Conservation (phyloP, 2,888 invertebrate genomes). For the Pterostichus madidus region DNA sequence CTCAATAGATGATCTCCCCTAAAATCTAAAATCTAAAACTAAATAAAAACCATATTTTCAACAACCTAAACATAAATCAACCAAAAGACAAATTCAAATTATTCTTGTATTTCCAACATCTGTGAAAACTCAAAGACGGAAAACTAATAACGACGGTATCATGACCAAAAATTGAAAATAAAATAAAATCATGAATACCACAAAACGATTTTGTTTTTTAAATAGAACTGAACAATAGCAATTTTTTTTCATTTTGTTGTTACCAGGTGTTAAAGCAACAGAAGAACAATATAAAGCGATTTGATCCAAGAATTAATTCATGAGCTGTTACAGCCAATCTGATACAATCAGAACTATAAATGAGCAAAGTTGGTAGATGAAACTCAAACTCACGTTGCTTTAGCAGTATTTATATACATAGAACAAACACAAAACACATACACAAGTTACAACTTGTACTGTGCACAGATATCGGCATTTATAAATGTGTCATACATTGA, state of each 20-base stretch:
- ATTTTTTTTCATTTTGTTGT: constrained; percentile 1
- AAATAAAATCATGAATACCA: constrained; percentile 43
- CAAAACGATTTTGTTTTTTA: constrained; percentile 12
- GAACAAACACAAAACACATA: constrained; percentile 20
- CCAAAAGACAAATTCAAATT: constrained; percentile 40
- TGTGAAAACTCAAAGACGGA: constrained; percentile 14
- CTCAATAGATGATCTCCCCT: neutral
- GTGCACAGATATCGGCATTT: constrained; percentile 24
- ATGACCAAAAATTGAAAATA: constrained; percentile 38
- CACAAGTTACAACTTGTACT: neutral
- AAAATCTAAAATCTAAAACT: constrained; percentile 34
- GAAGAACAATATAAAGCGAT: constrained; percentile 39
- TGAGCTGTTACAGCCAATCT: constrained; percentile 18
- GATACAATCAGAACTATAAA: constrained; percentile 32
- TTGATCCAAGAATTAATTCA: constrained; percentile 1
- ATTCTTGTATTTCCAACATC: constrained; percentile 4
- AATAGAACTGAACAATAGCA: constrained; percentile 4
- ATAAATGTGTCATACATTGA: constrained; percentile 27
- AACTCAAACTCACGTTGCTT: constrained; percentile 28
- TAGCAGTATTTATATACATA: constrained; percentile 26
- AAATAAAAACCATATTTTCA: constrained; percentile 34
- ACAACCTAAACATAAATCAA: constrained; percentile 22
- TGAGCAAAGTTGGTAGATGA: constrained; percentile 32
- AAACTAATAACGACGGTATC: constrained; percentile 44
- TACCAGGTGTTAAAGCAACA: constrained; percentile 28